Evolutionary conservation across 2,797 vertebrate species (phyloP), one percentile per base, ranked within the genome.

Genomic region (Gambusia yucatana): DNA sequence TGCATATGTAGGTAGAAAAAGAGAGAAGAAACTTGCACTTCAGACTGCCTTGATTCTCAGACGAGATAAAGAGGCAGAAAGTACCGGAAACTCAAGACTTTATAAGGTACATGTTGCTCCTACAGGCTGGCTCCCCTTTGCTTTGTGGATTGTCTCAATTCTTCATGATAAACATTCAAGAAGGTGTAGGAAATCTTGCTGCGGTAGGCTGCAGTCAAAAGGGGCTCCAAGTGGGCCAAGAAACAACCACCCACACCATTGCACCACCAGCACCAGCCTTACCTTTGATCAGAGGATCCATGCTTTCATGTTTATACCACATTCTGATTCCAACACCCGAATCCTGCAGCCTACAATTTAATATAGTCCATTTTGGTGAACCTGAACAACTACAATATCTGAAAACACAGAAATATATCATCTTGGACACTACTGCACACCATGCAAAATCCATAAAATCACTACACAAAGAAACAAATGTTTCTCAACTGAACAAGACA

Each of bases 1-100:
- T 61, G 59, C 77, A 81, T 86, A 65, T 65, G 17, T 76, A 72
- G 70, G 79, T 14, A 67, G 28, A 52, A 44, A 71, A 41, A 77
- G 59, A 41, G 46, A 78, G 75, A 65, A 30, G 39, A 22, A 4
- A 30, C 46, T 16, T 25, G 57, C 44, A 80, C 73, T 81, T 48
- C 82, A 80, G 77, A 77, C 75, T 88, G 78, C 75, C 80, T 82
- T n/a, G 76, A 77, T 82, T 83, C 79, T 48, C 61, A 78, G 47
- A 4, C 57, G 36, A 87, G 65, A 47, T 36, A 22, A 47, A 73
- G 39, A 22, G 3, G 7, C 10, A 25, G 5, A 36, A 47, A 46
- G 30, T 33, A n/a, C 14, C 9, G 46, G 3, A 72, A 13, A n/a
- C 65, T 44, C 47, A 4, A 71, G 75, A 79, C 36, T 25, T 67